Base-by-base conservation (phyloP, 2,113 vertebrate species). In the Zosterops lateralis region DNA sequence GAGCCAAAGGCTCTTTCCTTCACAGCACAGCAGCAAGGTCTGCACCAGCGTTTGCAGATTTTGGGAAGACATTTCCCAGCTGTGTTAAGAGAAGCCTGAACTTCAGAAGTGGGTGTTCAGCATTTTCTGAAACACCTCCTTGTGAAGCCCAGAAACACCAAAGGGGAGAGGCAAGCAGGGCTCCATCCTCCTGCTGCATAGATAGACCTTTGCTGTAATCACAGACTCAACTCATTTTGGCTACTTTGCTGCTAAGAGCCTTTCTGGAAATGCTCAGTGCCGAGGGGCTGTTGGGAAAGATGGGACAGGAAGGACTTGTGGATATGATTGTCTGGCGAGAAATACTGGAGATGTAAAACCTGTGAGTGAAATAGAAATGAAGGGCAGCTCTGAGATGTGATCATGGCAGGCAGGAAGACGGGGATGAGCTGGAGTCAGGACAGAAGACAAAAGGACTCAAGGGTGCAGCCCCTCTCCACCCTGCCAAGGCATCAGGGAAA, bases 251-350 rank as follows among this genome's bases (percentile, higher is more conserved):
- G 5, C 20, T 5, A 4, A 50, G 38, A 58, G 34, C 67, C 47
- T 15, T 19, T 38, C 29, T 29, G 68, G 60, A 24, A 14, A 20
- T 0, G 0, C 50, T 18, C n/a, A 19, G 1, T 0, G 7, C 56
- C 1, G 65, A n/a, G 66, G 15, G 20, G 24, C 38, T 38, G 38
- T 38, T 38, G 38, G 38, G 38, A 38, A 38, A 38, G 38, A 38
- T 38, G 38, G 38, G 38, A 12, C 38, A 38, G 38, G 38, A 38
- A 38, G 38, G 38, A 12, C 38, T 38, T 38, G 12, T 38, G 38
- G 38, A 38, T 38, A 38, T 38, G 38, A 38, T 38, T 38, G 38
- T 38, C 38, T 38, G 38, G 38, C 5, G 5, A 38, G 38, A 38
- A 38, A 38, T 12, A 38, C 38, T 38, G 38, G 38, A 38, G 12